Evolutionary conservation across 53 echinoderm and acorn worm genomes (phyloP).

Genomic region (Mesocentrotus franciscanus): DNA sequence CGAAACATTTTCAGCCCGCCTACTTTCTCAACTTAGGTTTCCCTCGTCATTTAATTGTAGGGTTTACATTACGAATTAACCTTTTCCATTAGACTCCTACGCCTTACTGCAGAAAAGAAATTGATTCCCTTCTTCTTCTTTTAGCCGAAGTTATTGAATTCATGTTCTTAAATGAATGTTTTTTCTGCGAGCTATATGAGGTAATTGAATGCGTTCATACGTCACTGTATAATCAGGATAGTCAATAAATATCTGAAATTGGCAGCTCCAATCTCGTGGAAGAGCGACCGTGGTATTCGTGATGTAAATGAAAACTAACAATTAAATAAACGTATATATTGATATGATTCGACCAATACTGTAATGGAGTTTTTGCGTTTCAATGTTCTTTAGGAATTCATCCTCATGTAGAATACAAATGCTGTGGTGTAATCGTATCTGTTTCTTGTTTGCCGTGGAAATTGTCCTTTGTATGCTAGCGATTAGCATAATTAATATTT

Average conservation of each 20-base stretch:
- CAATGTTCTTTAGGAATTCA: too few species aligned
- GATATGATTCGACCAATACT: too few species aligned
- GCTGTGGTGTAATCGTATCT: too few species aligned
- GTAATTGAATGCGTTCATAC: neutral
- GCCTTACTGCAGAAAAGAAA: constrained; percentile 20
- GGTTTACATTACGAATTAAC: constrained; percentile 55
- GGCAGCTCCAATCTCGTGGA: neutral
- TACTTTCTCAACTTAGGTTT: constrained; percentile 47
- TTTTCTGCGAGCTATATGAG: neutral
- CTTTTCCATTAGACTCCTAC: constrained; percentile 39
- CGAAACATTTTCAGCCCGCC: constrained; percentile 30
- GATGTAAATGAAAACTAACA: too few species aligned
- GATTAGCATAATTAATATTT: too few species aligned
- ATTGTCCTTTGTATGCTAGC: too few species aligned
- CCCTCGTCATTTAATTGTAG: constrained; percentile 55
- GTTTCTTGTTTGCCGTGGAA: too few species aligned
- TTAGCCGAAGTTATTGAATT: neutral
- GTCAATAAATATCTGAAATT: neutral
- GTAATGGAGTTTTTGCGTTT: too few species aligned
- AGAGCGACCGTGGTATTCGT: neutral
- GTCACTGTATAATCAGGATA: neutral
- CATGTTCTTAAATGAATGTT: neutral
- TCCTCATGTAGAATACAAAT: too few species aligned
- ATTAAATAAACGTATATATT: too few species aligned
- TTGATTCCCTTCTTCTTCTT: constrained; percentile 1